phyloP scores from a whole-genome alignment of 2,113 vertebrate genomes.

The Lepidothrix coronata region DNA sequence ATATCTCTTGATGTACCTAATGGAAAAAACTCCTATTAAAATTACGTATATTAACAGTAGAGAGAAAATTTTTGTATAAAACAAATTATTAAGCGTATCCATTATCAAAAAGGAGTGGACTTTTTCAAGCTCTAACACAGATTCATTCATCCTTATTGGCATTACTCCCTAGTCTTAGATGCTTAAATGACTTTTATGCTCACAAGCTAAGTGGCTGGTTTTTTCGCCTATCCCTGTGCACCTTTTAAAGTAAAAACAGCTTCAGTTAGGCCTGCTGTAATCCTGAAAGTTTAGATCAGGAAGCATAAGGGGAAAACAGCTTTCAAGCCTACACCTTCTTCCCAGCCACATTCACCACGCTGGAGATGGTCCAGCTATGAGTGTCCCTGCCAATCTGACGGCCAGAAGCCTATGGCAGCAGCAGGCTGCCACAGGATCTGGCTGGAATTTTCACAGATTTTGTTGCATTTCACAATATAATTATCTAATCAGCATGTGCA shows the following conservation, averaged over 20 bases:
- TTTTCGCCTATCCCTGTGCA: background rate
- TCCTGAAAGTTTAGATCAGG: background rate
- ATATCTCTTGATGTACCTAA: background rate
- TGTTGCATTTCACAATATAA: background rate
- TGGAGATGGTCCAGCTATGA: background rate
- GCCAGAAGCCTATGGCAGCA: background rate
- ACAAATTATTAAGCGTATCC: background rate
- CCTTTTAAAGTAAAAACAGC: background rate
- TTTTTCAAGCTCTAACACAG: background rate
- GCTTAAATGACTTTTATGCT: background rate
- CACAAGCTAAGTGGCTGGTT: background rate
- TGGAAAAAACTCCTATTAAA: background rate
- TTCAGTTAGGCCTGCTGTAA: background rate
- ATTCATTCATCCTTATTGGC: background rate
- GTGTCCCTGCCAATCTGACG: background rate
- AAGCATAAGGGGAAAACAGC: background rate
- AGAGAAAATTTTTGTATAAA: background rate
- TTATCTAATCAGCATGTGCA: background rate
- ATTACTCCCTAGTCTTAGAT: background rate
- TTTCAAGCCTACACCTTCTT: background rate
- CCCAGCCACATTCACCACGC: accelerated
- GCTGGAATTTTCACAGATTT: background rate
- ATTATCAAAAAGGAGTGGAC: background rate
- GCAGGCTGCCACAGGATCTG: background rate
- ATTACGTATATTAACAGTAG: background rate